phyloP scores from a whole-genome alignment of 2,113 vertebrate genomes.

The Pagrus major region DNA sequence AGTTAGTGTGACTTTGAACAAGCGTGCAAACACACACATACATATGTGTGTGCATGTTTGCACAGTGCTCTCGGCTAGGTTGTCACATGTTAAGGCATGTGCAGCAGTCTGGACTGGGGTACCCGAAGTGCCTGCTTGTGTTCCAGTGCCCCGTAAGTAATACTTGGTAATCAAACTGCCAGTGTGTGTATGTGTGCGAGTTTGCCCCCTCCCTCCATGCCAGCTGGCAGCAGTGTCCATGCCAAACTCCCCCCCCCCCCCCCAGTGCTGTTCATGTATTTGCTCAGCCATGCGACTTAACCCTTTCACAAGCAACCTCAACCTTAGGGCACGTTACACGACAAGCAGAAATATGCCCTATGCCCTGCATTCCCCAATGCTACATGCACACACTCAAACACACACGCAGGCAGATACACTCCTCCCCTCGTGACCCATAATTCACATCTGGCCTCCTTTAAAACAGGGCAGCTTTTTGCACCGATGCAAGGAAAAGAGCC shows the following conservation, averaged over 20 bases:
- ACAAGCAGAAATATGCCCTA: constrained; percentile 58
- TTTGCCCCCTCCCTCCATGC: constrained; percentile 12
- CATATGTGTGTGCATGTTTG: constrained; percentile 6
- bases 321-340: constrained; percentile 56
- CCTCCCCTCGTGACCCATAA: constrained; percentile 63
- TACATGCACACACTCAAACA: constrained; percentile 27
- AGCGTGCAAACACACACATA: constrained; percentile 4
- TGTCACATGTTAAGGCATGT: constrained; percentile 67
- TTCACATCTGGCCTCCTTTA: constrained; percentile 68
- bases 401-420: constrained; percentile 32
- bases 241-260: constrained; percentile 21
- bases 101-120: constrained; percentile 37
- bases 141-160: constrained; percentile 65
- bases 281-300: constrained; percentile 73
- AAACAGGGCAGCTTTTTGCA: constrained; percentile 55
- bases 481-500: constrained; percentile 42
- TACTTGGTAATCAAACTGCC: constrained; percentile 50
- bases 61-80: neutral
- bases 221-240: constrained; percentile 56
- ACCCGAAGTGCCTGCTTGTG: constrained; percentile 54
- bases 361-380: constrained; percentile 43
- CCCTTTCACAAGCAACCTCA: constrained; percentile 67
- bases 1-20: constrained; percentile 5
- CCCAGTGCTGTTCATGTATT: constrained; percentile 67
- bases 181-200: constrained; percentile 20